A percentile compares a stretch with the other conserved stretches of the same genome.
These are phyloP conservation scores for Nesoenas mayeri DNA, from an alignment of 2,113 vertebrate species.

Conservation along the genomic window DNA sequence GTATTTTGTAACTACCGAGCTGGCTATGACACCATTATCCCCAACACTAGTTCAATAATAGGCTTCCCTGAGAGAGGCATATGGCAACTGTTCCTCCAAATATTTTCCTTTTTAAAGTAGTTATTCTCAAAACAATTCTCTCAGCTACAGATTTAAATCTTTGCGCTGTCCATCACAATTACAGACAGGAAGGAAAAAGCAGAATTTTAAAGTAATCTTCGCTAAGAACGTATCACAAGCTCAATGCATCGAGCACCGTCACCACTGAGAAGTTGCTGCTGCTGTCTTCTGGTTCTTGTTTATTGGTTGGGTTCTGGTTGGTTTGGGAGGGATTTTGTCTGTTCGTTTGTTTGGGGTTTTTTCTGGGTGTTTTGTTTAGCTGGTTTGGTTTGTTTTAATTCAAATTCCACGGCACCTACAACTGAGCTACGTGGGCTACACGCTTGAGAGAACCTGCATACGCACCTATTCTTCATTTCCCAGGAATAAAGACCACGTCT, in stretches of 20 bases:
- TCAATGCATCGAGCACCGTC: rapidly evolving
- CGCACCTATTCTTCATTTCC: rapidly evolving
- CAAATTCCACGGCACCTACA: background rate
- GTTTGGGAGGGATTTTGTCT: too few relatives aligned
- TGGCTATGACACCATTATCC: background rate
- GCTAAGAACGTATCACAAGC: rapidly evolving
- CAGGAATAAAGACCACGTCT: rapidly evolving
- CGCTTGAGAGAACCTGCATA: rapidly evolving
- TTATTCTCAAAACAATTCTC: background rate
- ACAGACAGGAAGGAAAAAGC: rapidly evolving
- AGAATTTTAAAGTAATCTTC: rapidly evolving
- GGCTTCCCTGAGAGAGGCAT: background rate
- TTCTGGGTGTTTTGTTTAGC: too few relatives aligned
- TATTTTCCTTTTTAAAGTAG: background rate
- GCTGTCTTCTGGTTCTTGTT: background rate
- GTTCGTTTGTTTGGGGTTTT: too few relatives aligned
- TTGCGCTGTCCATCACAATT: background rate
- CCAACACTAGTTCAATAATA: background rate
- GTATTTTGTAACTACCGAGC: background rate
- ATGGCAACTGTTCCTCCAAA: background rate
- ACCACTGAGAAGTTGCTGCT: rapidly evolving
- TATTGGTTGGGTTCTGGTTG: too few relatives aligned
- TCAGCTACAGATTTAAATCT: background rate
- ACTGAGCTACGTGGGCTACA: rapidly evolving
- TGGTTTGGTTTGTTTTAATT: background rate